These are phyloP conservation scores for Myotis brandtii DNA, from an alignment of 2,113 vertebrate species.

Conservation along the genomic window DNA sequence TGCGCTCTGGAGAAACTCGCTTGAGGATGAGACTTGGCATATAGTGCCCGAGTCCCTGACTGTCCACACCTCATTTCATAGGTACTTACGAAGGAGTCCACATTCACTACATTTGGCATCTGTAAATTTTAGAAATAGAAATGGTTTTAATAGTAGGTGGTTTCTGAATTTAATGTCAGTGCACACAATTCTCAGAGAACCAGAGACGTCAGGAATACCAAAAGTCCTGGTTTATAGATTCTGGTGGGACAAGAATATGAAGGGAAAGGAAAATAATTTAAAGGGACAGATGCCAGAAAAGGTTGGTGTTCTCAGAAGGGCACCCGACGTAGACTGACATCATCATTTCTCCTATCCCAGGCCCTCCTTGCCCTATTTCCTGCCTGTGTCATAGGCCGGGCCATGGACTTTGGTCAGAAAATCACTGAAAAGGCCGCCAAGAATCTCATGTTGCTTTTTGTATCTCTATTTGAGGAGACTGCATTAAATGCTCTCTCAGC, in stretches of 20 bases:
- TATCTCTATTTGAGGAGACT: background rate
- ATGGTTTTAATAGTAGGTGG: slow-evolving; percentile 43
- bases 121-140: slow-evolving; percentile 68
- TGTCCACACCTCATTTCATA: slow-evolving; percentile 49
- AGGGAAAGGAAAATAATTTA: background rate
- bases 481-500: background rate
- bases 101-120: slow-evolving; percentile 46
- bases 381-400: background rate
- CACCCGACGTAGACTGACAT: background rate
- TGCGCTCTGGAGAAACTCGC: slow-evolving; percentile 57
- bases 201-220: slow-evolving; percentile 6
- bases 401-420: background rate
- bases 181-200: slow-evolving; percentile 34
- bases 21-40: slow-evolving; percentile 44
- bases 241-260: background rate
- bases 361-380: background rate
- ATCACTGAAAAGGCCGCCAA: background rate
- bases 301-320: background rate
- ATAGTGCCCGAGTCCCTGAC: slow-evolving; percentile 15
- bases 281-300: background rate
- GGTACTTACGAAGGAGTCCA: slow-evolving; percentile 50
- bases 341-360: background rate
- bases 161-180: slow-evolving; percentile 49
- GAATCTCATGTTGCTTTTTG: background rate
- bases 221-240: slow-evolving; percentile 21